Percentiles rank a stretch among this genome's conserved stretches.
These are phyloP conservation scores for Ursus arctos DNA, from an alignment of 2,113 vertebrate species.

Conservation along the genomic window DNA sequence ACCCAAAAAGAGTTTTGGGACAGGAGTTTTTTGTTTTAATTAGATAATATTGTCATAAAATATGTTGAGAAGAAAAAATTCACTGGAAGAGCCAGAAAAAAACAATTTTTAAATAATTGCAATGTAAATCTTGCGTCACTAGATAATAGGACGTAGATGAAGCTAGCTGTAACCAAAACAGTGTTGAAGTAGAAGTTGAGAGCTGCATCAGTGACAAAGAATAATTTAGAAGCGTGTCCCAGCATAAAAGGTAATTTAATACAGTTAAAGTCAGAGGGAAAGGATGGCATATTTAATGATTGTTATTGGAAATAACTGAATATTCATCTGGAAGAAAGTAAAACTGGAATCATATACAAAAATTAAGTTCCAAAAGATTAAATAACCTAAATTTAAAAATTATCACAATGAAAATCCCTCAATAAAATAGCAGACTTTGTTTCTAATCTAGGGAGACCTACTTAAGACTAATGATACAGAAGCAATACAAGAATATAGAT, in stretches of 20 bases:
- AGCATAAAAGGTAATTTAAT: background rate
- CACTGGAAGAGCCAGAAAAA: background rate
- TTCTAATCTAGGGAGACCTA: background rate
- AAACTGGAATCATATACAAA: background rate
- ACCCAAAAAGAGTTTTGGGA: background rate
- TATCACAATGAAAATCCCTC: background rate
- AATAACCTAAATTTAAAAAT: background rate
- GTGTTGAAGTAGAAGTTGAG: background rate
- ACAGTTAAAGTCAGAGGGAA: background rate
- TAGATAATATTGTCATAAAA: background rate
- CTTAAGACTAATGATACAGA: background rate
- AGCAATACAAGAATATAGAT: background rate
- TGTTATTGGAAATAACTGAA: background rate
- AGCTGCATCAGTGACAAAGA: background rate
- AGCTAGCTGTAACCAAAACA: background rate
- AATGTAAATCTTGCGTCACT: background rate
- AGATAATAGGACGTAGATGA: background rate
- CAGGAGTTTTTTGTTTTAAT: background rate
- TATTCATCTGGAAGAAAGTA: background rate
- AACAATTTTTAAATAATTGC: background rate
- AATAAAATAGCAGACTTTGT: background rate
- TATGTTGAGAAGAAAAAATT: background rate
- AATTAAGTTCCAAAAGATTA: background rate
- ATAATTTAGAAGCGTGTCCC: background rate
- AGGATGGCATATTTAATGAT: background rate